Percentiles rank a stretch among this genome's conserved stretches.
These are phyloP conservation scores for Watsonalla binaria DNA, from an alignment of 2,888 invertebrate species.

Conservation along the genomic window DNA sequence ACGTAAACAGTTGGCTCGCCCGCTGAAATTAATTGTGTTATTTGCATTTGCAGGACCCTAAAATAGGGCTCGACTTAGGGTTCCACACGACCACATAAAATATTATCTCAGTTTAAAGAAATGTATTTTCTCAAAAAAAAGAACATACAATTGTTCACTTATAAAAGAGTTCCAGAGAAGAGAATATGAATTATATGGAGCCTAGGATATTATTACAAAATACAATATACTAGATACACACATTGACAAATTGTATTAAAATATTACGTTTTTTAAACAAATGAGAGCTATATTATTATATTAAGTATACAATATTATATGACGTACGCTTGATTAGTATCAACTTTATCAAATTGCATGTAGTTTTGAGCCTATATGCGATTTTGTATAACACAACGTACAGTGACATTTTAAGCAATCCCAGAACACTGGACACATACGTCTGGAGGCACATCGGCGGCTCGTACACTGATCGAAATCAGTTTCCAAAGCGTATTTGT, in stretches of 20 bases:
- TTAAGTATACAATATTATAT: not conserved
- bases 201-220: no score
- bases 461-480: conserved; percentile 7
- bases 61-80: no score
- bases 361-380: conserved; percentile 22
- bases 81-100: no score
- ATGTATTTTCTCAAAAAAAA: no score
- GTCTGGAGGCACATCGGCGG: conserved; percentile 9
- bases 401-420: conserved; percentile 29
- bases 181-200: no score
- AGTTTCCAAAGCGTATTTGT: conserved; percentile 2
- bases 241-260: not conserved
- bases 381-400: conserved; percentile 32
- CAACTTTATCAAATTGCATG: conserved; percentile 9
- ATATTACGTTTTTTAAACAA: no score
- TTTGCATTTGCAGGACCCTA: not conserved
- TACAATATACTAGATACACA: no score
- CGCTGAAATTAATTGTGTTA: conserved; percentile 40
- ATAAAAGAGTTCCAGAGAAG: no score
- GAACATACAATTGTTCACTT: no score
- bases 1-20: conserved; percentile 85
- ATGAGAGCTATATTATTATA: no score
- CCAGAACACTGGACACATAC: conserved; percentile 4
- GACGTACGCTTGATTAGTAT: conserved; percentile 24
- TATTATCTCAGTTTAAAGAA: no score